Base-by-base conservation (phyloP, 2,113 vertebrate genomes). In the Galeopterus variegatus region DNA sequence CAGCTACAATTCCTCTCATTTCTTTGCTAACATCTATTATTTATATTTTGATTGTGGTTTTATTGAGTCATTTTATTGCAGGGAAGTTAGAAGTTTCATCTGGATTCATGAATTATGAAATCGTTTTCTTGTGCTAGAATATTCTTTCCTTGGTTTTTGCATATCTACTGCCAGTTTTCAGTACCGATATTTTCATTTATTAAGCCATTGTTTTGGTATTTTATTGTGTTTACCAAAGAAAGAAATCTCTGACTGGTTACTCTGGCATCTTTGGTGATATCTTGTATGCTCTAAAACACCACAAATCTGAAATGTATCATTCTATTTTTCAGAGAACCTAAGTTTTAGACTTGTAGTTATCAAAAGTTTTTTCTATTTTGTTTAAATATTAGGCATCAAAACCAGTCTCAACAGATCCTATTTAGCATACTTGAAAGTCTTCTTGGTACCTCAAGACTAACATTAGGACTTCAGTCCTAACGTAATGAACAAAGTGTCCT, bases 361-460 rank as follows among this genome's bases (percentile, higher is more conserved):
- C 14, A 15, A 73, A 90, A 52, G 14, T 58, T 73, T 93, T 88
- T 60, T 86, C 17, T 62, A 33, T 92, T 96, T 72, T 11, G 86
- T 36, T 92, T 89, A 90, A 85, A 82, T 48, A 33, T 73, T 67
- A 69, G 3, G 48, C 45, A 64, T 94, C n/a, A 87, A 95, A 79
- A 54, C 45, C 28, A 67, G 28, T 33, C 56, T 82, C 54, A 52
- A 14, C 0, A n/a, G 19, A 77, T 70, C 15, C 75, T 73, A 13
- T 14, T 33, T 15, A 77, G 28, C 62, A 75, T 1, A 41, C 1
- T 9, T 12, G 54, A 64, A 31, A 45, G n/a, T 73, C 50, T 56
- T 56, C 28, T 83, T 70, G 48, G 21, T 81, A 33, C 60, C 54
- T 62, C 11, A 28, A 41, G n/a, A 72, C 7, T 10, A 31, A 8